Base-by-base conservation (phyloP, 2,888 invertebrate species). In the Netelia virgata region DNA sequence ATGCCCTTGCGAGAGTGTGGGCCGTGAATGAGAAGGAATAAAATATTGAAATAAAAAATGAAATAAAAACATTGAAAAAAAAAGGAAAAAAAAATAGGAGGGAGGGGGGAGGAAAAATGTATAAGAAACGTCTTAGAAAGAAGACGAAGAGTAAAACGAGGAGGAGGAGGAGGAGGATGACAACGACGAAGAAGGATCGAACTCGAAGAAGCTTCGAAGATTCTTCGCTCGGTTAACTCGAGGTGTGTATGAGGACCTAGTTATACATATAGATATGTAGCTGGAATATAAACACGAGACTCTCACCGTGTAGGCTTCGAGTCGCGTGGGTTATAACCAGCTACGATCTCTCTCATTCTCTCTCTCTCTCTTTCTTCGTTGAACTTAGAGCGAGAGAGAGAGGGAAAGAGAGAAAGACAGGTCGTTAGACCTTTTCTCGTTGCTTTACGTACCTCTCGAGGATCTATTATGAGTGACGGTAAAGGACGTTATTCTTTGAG, bases 311-410 rank as follows among this genome's bases (percentile, higher is more conserved):
- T 72, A 61, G 66, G 75, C 75, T 50, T 36, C 20, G 14, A 75
- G 50, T 75, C 70, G 82, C 84, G 78, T 85, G 74, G 82, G 78
- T 76, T 80, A 76, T 75, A 28, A 28, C 80, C 83, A 76, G 79
- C 74, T 83, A 50, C 11, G 36, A 20, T 55, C 36, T 41, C 59
- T 53, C 16, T n/a, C 18, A 2, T 14, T 43, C 20, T 55, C 20
- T 72, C 20, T 69, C 69, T 59, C 50, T 5, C 20, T 78, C 55
- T 70, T 11, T 78, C 53, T 70, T 55, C 16, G 18, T 78, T 63
- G 10, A 53, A 6, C 43, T 55, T 68, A 20, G 11, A 57, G 64
- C 8, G 43, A 43, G 43, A 43, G 43, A 43, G 43, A 43, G 43
- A 43, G 43, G 41, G 41, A 1, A 8, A 6, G 23, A 3, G 23